Base-by-base conservation (phyloP, 2,888 invertebrate genomes). In the Artemia sp. region DNA sequence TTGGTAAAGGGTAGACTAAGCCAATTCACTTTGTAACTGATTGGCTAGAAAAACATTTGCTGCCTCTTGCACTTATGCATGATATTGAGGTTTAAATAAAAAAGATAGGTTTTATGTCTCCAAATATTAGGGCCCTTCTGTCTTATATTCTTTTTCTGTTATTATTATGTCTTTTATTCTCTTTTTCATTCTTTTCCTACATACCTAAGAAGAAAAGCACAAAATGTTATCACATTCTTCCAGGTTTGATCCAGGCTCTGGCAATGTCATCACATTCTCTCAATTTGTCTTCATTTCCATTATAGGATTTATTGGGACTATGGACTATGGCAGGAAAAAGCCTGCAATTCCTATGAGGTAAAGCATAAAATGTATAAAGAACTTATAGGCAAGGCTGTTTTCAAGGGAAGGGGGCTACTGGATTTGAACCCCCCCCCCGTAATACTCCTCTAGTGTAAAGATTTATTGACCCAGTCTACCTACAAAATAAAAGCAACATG, bases 261-360 rank as follows among this genome's bases (percentile, higher is more conserved):
- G 96, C 64, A 93, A 95, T 78, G 81, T 97, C 67, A 89, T 96
- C 51, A 98, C 97, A n/a, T 94, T 95, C 78, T 82, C 87, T 1
- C 96, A 96, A 77, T 97, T 97, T 78, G 75, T 92, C 1, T 89
- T 97, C 75, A 94, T 97, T 75, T 86, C 95, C 0, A 68, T 87
- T 2, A 86, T 94, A 75, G 97, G 97, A 12, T 90, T 95, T 74
- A 82, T 93, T 85, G 70, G 86, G 85, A 81, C 81, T 6, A 75
- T 79, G 0, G 89, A 90, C 79, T 93, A 87, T 79, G 92, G 94
- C 52, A 88, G 85, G 0, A 85, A 85, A 4, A 83, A 85, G 75
- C 85, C 88, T 67, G 75, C 76, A 66, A 81, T 83, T 72, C 83
- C 83, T 11, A 72, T 94, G 70, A 87, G 75, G 84, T 84, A 78